Evolutionary conservation across 1,140 invertebrate genomes (phyloP).

Genomic region (Drosophila paulistorum): DNA sequence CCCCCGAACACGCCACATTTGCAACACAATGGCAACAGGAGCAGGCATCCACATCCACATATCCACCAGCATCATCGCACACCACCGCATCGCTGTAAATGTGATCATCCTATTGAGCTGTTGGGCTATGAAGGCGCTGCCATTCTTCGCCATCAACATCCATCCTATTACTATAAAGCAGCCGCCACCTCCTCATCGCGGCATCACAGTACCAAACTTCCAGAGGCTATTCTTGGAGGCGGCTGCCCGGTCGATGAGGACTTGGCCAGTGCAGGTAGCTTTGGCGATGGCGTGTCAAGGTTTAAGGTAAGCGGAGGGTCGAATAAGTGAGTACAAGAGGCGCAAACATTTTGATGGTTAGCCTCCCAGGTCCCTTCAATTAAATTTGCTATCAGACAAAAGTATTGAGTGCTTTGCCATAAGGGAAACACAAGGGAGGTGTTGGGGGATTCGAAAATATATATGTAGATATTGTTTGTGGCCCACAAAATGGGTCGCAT

Average conservation of each 20-base stretch:
- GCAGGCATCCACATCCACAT: slow-evolving; percentile 41
- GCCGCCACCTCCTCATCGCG: slow-evolving; percentile 32
- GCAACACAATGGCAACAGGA: slow-evolving; percentile 45
- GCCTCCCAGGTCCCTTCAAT: background rate
- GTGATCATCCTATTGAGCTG: slow-evolving; percentile 75
- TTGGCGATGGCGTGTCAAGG: slow-evolving; percentile 59
- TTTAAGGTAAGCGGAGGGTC: slow-evolving; percentile 62
- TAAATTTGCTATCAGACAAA: slow-evolving; percentile 2
- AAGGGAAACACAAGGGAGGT: background rate
- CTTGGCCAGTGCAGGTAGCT: slow-evolving; percentile 63
- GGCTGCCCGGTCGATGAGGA: slow-evolving; percentile 68
- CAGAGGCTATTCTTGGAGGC: slow-evolving; percentile 71
- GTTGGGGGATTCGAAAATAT: slow-evolving; percentile 1
- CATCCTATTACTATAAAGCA: slow-evolving; percentile 70
- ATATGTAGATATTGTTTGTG: slow-evolving; percentile 26
- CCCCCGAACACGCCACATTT: slow-evolving; percentile 58
- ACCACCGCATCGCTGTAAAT: slow-evolving; percentile 73
- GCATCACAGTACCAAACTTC: slow-evolving; percentile 60
- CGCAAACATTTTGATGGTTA: background rate
- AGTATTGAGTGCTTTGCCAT: background rate
- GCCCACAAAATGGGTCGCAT: slow-evolving; percentile 44
- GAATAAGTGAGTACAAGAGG: slow-evolving; percentile 4
- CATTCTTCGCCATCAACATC: slow-evolving; percentile 65
- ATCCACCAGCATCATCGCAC: slow-evolving; percentile 61
- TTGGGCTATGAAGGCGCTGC: slow-evolving; percentile 67